A percentile compares a stretch with the other conserved stretches of the same genome.
These are phyloP conservation scores for Ophioninae sp. DNA, from an alignment of 2,888 invertebrate genomes.

Conservation along the genomic window DNA sequence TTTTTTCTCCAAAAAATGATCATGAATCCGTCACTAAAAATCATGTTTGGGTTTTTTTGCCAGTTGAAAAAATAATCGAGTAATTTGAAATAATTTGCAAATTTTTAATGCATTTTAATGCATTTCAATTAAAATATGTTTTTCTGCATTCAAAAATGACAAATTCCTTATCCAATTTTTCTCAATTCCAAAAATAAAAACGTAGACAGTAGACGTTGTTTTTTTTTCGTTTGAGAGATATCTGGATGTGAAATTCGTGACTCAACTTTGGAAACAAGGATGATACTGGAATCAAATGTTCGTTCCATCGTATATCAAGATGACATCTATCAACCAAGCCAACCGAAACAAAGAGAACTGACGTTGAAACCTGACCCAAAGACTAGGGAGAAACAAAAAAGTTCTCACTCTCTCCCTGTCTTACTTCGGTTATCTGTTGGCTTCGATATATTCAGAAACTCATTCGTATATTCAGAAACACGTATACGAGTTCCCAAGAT, in stretches of 20 bases:
- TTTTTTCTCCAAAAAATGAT: background rate
- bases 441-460: conserved; percentile 11
- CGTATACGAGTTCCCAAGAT: conserved; percentile 22
- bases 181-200: background rate
- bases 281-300: background rate
- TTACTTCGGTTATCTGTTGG: background rate
- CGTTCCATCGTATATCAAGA: conserved; percentile 12
- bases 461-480: conserved; percentile 11
- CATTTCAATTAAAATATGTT: background rate
- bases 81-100: no score
- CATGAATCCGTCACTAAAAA: background rate
- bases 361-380: background rate
- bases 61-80: background rate
- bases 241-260: conserved; percentile 2
- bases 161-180: background rate
- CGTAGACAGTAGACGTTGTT: background rate
- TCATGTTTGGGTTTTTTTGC: background rate
- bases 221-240: background rate
- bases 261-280: conserved; percentile 22
- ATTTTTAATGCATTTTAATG: no score
- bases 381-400: no score
- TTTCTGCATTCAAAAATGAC: background rate
- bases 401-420: background rate
- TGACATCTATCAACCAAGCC: conserved; percentile 4
- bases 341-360: background rate